Evolutionary conservation across 2,888 invertebrate genomes (phyloP).

Genomic region (Yponomeuta evonymella): DNA sequence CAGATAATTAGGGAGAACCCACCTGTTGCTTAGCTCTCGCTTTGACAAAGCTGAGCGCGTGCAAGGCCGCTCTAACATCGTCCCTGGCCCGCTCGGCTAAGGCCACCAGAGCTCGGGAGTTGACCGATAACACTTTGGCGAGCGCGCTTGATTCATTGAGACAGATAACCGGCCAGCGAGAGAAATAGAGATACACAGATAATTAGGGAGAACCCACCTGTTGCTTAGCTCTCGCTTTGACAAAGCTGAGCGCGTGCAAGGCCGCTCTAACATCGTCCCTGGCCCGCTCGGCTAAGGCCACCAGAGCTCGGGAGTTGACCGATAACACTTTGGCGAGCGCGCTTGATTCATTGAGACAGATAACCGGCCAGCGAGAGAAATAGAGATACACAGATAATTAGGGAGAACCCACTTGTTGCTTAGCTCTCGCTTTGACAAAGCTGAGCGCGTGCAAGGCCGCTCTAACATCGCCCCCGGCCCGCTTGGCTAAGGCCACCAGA

Average conservation of each 20-base stretch:
- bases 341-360: slow-evolving; percentile 64
- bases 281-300: slow-evolving; percentile 88
- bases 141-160: no score
- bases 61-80: slow-evolving; percentile 84
- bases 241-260: slow-evolving; percentile 90
- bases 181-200: no score
- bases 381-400: neutral
- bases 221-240: slow-evolving; percentile 45
- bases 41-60: slow-evolving; percentile 87
- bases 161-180: slow-evolving; percentile 72
- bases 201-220: no score
- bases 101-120: slow-evolving; percentile 79
- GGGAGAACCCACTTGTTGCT: slow-evolving; percentile 32
- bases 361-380: neutral
- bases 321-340: slow-evolving; percentile 47
- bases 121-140: slow-evolving; percentile 80
- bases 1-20: no score
- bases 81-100: slow-evolving; percentile 90
- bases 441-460: slow-evolving; percentile 94
- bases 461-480: slow-evolving; percentile 92
- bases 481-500: slow-evolving; percentile 85
- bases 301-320: slow-evolving; percentile 81
- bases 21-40: slow-evolving; percentile 39
- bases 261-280: slow-evolving; percentile 83
- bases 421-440: slow-evolving; percentile 69